Base-by-base conservation (phyloP, 2,888 invertebrate species). In the Lasioglossum oenotherae region DNA sequence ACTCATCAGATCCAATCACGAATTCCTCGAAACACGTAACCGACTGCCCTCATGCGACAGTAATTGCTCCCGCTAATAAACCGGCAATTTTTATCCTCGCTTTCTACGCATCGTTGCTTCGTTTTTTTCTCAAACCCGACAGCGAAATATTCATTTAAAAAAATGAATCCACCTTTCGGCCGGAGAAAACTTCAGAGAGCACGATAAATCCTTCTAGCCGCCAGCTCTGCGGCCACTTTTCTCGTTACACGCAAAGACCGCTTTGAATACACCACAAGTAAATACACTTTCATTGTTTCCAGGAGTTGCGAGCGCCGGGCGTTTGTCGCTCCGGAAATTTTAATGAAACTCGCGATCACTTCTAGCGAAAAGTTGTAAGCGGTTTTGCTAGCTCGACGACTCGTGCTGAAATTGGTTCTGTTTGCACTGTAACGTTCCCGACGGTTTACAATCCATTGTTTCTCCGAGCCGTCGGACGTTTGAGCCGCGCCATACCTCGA, bases 251-350 rank as follows among this genome's bases (percentile, higher is more conserved):
- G 27, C 27, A 60, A 27, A 60, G 60, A 60, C 60, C 27, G 27
- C 60, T 60, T 60, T 60, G 60, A 60, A 64, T 41, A 31, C 27
- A 49, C 75, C 67, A 41, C 64, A 41, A 57, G 31, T 31, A 31
- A n/a, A 46, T 60, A 64, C 74, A 64, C 60, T 74, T 44, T 74
- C 74, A n/a, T 35, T 44, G n/a, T 60, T 60, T 27, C 27, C 27
- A 27, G 14, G 57, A 57, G n/a, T 57, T n/a, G 57, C 57, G 4
- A n/a, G n/a, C 57, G 4, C 10, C 3, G n/a, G 31, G 14, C 27
- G 31, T 64, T 64, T 64, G 27, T 64, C 60, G 27, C 14, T 64
- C 27, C 60, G 60, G 27, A 31, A 64, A 64, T 64, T 64, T 64
- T 64, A 64, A 64, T 27, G 60, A 64, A 64, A 27, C 31, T 64